Evolutionary conservation across 2,888 invertebrate genomes (phyloP), one percentile per base, ranked within the genome.

Genomic region (Sclerodermus sp.): DNA sequence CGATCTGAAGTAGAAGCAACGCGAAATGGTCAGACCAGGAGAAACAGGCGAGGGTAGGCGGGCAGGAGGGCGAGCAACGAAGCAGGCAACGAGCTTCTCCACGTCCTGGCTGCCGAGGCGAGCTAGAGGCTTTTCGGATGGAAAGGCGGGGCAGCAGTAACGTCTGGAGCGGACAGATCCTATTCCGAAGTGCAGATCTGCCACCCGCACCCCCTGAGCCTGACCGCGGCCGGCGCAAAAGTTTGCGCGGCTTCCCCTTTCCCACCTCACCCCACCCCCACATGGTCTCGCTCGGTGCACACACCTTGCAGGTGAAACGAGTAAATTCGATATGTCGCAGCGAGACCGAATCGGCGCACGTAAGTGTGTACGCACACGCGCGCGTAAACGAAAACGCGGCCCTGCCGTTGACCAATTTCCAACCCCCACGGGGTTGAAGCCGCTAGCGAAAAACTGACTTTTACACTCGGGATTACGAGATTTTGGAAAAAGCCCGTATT

Each of bases 141-240:
- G 50, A 59, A 61, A 57, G 61, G 53, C 58, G 60, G 60, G 45
- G 57, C 45, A 44, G 59, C 63, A 62, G 64, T 71, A 72, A 72
- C 61, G 74, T 76, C 76, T 77, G 77, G 72, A 71, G 60, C 74
- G 68, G 77, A 77, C 77, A 77, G 77, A 74, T 76, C 73, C 75
- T 71, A 77, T 77, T 77, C 76, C 73, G 68, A 72, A 72, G 74
- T 72, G 74, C 70, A 73, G 71, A 74, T 76, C 71, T 66, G 71
- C 72, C 70, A 68, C 68, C 71, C 71, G 66, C 73, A 68, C 69
- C 66, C 64, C 65, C 64, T 61, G 58, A 51, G 62, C 66, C 62
- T 72, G 70, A 72, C 73, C 74, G 62, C 70, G 62, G 62, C 64
- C 64, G 49, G 58, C 61, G 66, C 67, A 71, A 74, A 74, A 73